Conservation (phyloP, 2,888 invertebrate species). For the Xestia sexstrigata region DNA sequence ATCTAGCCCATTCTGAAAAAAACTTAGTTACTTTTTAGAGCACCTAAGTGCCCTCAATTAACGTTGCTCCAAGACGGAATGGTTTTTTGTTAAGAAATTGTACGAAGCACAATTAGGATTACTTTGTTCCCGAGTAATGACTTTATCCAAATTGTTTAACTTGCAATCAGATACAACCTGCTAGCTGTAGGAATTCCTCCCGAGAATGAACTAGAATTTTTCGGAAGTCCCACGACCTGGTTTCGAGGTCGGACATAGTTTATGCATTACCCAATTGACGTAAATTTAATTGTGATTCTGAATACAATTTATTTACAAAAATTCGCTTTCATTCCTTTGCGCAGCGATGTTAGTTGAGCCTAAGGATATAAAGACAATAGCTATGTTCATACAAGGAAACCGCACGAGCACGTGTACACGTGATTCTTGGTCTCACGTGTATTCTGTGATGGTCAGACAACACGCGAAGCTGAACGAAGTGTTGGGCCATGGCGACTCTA, state of each 20-base stretch:
- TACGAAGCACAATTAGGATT: neutral
- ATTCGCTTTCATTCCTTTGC: neutral
- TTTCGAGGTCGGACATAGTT: neutral
- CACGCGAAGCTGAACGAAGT: neutral
- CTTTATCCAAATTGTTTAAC: neutral
- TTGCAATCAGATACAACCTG: slow-evolving; percentile 1
- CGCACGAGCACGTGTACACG: slow-evolving; percentile 1
- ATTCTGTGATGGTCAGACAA: slow-evolving; percentile 6
- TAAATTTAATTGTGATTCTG: neutral
- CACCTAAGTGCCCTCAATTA: neutral
- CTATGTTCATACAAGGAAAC: slow-evolving; percentile 7
- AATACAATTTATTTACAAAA: neutral
- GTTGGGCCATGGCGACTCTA: slow-evolving; percentile 1
- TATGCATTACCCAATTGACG: slow-evolving; percentile 4
- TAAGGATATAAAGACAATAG: neutral
- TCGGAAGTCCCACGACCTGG: neutral
- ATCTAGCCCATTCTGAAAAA: neutral
- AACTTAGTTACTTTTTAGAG: neutral
- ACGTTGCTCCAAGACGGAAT: neutral
- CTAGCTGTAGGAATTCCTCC: neutral
- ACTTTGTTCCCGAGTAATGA: neutral
- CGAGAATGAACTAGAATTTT: neutral
- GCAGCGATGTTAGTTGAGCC: neutral
- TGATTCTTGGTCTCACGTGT: slow-evolving; percentile 17
- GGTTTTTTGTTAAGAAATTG: neutral